Base-by-base conservation (phyloP, 1,140 invertebrate genomes). In the Nixonia krombeini region DNA sequence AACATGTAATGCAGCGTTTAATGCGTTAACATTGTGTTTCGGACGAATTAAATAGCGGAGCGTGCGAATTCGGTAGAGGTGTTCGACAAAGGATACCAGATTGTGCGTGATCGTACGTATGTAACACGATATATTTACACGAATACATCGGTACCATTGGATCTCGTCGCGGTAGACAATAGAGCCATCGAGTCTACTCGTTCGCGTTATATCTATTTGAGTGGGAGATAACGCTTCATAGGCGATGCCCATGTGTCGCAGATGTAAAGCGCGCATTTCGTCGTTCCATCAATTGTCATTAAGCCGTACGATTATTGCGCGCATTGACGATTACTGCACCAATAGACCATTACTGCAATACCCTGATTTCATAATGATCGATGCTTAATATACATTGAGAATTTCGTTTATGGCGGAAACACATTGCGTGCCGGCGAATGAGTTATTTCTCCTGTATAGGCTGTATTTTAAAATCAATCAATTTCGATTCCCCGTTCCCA, bases 261-360 rank as follows among this genome's bases (percentile, higher is more conserved):
- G 47, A 63, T 55, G 65, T 62, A 66, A 74, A 74, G 67, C 69
- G 65, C 44, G 58, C 73, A 71, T 78, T 78, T 78, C 74, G 74
- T 62, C 67, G 55, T 70, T 61, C 72, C 82, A 82, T 84, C 81
- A 82, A 83, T 84, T 81, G 79, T 82, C 79, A 84, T 84, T 84
- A 84, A 79, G 75, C 77, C 70, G 53, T 76, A 80, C 75, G 79
- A 83, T 83, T 83, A 84, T 84, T 82, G 73, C 50, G 58, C 62
- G 31, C 70, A 72, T 71, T 74, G 79, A 80, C 72, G 80, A 81
- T 81, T 80, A 82, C 80, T 78, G 73, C 70, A 52, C 62, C 74
- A 59, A 75, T 72, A 70, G 72, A 70, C 72, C 78, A 79, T 78
- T 82, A 80, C 62, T 63, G 70, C 73, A 72, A 79, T 75, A 74